Conservation (phyloP, 2,113 vertebrate species). For the Percina caprodes region DNA sequence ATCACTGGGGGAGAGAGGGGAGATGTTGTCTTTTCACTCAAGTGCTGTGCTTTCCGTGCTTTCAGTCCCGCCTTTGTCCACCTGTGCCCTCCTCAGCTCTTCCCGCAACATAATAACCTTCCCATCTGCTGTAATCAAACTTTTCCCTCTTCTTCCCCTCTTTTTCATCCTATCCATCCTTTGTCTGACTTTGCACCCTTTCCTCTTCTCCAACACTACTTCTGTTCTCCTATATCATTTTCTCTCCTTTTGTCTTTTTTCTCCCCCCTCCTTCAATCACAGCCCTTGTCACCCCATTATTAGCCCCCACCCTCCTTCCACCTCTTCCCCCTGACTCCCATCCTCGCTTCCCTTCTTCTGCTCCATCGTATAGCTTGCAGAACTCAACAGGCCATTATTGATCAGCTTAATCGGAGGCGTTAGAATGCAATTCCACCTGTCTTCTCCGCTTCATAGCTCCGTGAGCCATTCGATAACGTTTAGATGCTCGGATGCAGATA, state of each 20-base stretch:
- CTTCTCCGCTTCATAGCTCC: slow-evolving; percentile 60
- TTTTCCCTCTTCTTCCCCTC: slow-evolving; percentile 18
- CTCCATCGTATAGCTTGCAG: not conserved
- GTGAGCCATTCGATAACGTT: slow-evolving; percentile 66
- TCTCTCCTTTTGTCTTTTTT: not conserved
- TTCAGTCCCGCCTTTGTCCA: slow-evolving; percentile 44
- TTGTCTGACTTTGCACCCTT: slow-evolving; percentile 28
- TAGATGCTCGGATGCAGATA: slow-evolving; percentile 75
- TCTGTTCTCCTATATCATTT: not conserved
- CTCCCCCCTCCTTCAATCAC: slow-evolving; percentile 10
- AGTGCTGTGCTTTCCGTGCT: slow-evolving; percentile 23
- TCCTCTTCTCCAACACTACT: not conserved
- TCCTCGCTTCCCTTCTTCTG: not conserved
- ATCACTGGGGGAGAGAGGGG: slow-evolving; percentile 32
- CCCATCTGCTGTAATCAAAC: slow-evolving; percentile 60
- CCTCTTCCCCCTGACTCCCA: not conserved
- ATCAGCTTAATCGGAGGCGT: slow-evolving; percentile 73
- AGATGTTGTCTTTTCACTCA: slow-evolving; percentile 69
- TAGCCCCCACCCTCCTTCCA: not conserved
- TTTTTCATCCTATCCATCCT: slow-evolving; percentile 5
- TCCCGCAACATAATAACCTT: slow-evolving; percentile 46
- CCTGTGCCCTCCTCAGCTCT: slow-evolving; percentile 56
- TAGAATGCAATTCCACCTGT: slow-evolving; percentile 70
- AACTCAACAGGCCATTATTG: slow-evolving; percentile 59
- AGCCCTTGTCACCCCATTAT: slow-evolving; percentile 24